Base-by-base conservation (phyloP, 2,888 invertebrate species). In the Drosophila mimetica region DNA sequence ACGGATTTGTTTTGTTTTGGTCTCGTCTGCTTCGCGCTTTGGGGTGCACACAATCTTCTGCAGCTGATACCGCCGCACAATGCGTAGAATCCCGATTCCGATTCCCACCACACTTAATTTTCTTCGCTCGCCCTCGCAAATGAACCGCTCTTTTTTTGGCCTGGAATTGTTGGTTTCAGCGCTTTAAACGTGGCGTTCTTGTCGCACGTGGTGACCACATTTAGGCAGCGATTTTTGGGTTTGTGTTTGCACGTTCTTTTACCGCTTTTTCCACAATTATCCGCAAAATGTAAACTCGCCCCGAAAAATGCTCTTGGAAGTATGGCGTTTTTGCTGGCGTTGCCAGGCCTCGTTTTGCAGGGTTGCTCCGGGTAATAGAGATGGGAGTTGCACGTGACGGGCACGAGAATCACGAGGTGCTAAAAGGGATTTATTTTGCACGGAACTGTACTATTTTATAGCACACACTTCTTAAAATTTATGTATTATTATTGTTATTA, bases 41-140 rank as follows among this genome's bases (percentile, higher is more conserved):
- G 22, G 53, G 58, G 70, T 70, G 70, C 73, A 50, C 47, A 67
- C 67, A 77, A 14, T 44, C 42, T 44, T 59, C 71, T 74, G 75
- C 86, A 87, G 86, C 82, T 86, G 86, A 86, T 76, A 63, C 59
- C 59, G 53, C 50, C 74, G 61, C 70, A 79, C 72, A 75, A 85
- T 84, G 83, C 88, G 83, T 87, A 87, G 60, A 73, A 79, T 69
- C 73, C 66, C 55, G 41, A 51, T 53, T 58, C 58, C 55, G 36
- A 51, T 53, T 63, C 76, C 80, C 84, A 84, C 88, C 88, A 84
- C 82, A 86, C 83, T 85, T 52, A 48, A 59, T 67, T 57, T 77
- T 79, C 76, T 71, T 74, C 70, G 16, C 42, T 65, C 64, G 65
- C 42, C 42, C 32, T 46, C 39, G 28, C 34, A 18, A 16, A 25